phyloP scores from a whole-genome alignment of 1,140 invertebrate species.

The Lepidurus arcticus region DNA sequence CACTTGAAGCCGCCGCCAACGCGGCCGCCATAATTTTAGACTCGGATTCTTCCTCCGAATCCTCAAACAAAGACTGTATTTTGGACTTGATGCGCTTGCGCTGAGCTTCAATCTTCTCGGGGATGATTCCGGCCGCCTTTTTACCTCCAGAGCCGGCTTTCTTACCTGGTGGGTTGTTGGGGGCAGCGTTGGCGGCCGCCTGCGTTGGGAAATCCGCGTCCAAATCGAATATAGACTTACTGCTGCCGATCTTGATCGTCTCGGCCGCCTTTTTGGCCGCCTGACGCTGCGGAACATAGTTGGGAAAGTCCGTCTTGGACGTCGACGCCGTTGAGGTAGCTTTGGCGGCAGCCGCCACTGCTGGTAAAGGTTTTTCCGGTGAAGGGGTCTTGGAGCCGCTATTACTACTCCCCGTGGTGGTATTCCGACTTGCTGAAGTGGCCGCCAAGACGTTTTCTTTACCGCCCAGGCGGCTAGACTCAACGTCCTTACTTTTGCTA shows the following conservation, averaged over 20 bases:
- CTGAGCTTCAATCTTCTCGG: conserved; percentile 28
- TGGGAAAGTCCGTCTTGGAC: conserved; percentile 50
- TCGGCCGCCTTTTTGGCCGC: conserved; percentile 85
- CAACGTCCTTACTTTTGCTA: not conserved
- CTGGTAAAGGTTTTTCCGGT: conserved; percentile 33
- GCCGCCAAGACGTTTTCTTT: not conserved
- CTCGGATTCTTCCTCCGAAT: conserved; percentile 26
- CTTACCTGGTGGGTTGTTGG: not conserved
- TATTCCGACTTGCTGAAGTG: not conserved
- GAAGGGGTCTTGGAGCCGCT: not conserved
- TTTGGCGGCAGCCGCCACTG: conserved; percentile 34
- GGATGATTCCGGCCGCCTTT: not conserved
- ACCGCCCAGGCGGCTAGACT: not conserved
- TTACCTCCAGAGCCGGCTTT: not conserved
- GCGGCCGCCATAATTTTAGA: not conserved
- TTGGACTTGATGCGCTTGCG: conserved; percentile 29
- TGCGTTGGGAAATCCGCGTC: conserved; percentile 26
- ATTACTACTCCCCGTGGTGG: conserved; percentile 17
- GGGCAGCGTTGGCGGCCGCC: not conserved
- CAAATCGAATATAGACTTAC: conserved; percentile 30
- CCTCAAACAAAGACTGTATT: conserved; percentile 24
- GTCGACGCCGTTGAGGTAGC: conserved; percentile 35
- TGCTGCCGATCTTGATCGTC: conserved; percentile 62
- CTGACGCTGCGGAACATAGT: conserved; percentile 80
- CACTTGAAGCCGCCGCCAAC: not conserved